Conservation (phyloP, 2,797 vertebrate genomes). For the Halcyon badia region DNA sequence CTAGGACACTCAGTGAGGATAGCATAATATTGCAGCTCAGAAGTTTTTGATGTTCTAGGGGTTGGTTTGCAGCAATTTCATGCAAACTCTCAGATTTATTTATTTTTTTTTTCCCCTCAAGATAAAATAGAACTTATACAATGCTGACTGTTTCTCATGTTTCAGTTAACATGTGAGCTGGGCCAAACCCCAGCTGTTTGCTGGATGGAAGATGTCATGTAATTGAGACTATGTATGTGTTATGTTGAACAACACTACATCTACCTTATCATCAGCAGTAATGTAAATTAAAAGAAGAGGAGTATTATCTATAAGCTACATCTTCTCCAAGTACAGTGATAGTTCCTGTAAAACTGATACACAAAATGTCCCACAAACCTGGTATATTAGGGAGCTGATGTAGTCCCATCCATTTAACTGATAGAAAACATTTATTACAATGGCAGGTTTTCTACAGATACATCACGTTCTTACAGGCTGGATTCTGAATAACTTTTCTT, state of each 20-base stretch:
- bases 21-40: not conserved
- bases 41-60: not conserved
- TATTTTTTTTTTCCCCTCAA: not conserved
- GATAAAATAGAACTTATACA: not conserved
- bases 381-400: not conserved
- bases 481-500: not conserved
- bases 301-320: not conserved
- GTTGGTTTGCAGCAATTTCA: not conserved
- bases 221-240: not conserved
- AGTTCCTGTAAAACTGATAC: not conserved
- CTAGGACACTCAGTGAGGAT: not conserved
- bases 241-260: not conserved
- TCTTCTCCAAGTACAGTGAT: not conserved
- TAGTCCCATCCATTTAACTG: not conserved
- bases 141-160: not conserved
- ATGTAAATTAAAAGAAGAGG: not conserved
- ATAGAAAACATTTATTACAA: not conserved
- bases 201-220: not conserved
- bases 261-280: not conserved
- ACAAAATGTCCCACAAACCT: not conserved
- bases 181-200: not conserved
- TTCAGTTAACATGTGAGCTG: not conserved
- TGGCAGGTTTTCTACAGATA: not conserved
- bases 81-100: not conserved
- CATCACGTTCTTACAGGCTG: not conserved